A percentile compares a stretch with the other conserved stretches of the same genome.
phyloP scores from a whole-genome alignment of 2,888 invertebrate genomes.

The Apeira syringaria region DNA sequence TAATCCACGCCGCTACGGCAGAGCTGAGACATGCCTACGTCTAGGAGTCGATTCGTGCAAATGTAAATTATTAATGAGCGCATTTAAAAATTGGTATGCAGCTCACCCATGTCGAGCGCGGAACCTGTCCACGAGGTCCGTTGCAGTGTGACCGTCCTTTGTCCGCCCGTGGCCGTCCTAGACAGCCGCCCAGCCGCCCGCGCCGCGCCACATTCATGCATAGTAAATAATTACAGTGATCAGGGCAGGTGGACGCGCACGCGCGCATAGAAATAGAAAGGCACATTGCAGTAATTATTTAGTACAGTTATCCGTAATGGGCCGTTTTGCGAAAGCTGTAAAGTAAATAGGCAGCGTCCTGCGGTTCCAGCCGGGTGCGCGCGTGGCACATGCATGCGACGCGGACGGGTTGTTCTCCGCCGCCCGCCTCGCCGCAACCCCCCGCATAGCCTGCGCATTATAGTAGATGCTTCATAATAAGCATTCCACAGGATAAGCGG shows the following conservation, averaged over 20 bases:
- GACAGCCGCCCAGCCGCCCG: constrained; percentile 56
- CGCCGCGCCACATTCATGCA: constrained; percentile 74
- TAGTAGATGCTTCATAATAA: constrained; percentile 52
- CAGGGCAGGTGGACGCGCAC: constrained; percentile 79
- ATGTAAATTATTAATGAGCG: constrained; percentile 69
- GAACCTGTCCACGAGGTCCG: constrained; percentile 68
- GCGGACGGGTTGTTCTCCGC: constrained; percentile 32
- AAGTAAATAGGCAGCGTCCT: constrained; percentile 80
- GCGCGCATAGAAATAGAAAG: constrained; percentile 82
- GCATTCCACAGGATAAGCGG: constrained; percentile 52
- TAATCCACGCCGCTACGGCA: not conserved
- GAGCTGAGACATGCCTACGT: constrained; percentile 1
- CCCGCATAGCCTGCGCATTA: constrained; percentile 25
- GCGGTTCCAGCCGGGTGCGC: constrained; percentile 69
- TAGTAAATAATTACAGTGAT: constrained; percentile 83
- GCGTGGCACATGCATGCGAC: constrained; percentile 29
- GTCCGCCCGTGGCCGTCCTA: constrained; percentile 67
- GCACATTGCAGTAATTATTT: constrained; percentile 83
- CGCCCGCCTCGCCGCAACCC: constrained; percentile 11
- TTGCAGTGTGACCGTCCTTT: constrained; percentile 72
- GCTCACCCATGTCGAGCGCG: constrained; percentile 70
- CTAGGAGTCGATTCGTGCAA: constrained; percentile 52
- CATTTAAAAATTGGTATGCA: constrained; percentile 63
- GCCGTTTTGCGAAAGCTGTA: constrained; percentile 82
- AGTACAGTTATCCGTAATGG: constrained; percentile 82